Evolutionary conservation across 2,888 invertebrate genomes (phyloP).

Genomic region (Spialia ferax): DNA sequence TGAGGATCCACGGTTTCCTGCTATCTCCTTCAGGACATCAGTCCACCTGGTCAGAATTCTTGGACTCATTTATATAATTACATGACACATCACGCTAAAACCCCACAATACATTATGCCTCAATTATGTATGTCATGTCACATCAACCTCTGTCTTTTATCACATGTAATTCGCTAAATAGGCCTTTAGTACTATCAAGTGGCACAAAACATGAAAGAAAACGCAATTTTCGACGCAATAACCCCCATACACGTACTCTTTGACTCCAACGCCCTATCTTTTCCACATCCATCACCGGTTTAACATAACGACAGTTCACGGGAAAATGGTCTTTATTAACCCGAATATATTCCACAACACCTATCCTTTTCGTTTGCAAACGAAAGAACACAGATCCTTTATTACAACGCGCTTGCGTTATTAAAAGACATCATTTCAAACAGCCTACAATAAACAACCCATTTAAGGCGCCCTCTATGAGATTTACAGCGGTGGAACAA

Average conservation of each 20-base stretch:
- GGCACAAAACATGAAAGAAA: neutral
- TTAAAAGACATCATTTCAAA: slow-evolving; percentile 70
- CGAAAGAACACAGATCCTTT: slow-evolving; percentile 48
- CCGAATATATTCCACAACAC: slow-evolving; percentile 30
- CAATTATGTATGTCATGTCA: neutral
- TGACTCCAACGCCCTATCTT: slow-evolving; percentile 20
- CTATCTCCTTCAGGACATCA: too few species aligned
- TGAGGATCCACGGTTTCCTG: too few species aligned
- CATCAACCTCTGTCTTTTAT: neutral
- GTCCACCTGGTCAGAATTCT: too few species aligned
- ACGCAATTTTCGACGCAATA: slow-evolving; percentile 10
- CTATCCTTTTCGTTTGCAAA: slow-evolving; percentile 42
- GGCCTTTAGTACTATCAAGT: neutral
- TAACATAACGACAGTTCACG: slow-evolving; percentile 8
- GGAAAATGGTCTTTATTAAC: slow-evolving; percentile 26
- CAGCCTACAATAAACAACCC: slow-evolving; percentile 68
- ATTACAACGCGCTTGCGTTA: slow-evolving; percentile 53
- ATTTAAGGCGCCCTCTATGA: slow-evolving; percentile 57
- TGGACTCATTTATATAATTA: too few species aligned
- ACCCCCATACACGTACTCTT: slow-evolving; percentile 12
- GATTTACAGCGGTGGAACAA: slow-evolving; percentile 39
- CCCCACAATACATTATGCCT: too few species aligned
- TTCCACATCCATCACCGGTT: slow-evolving; percentile 22
- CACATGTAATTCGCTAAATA: neutral
- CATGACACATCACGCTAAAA: too few species aligned